Percentiles rank a stretch among this genome's conserved stretches.
Conservation (phyloP, 2,888 invertebrate species). For the Stenotaenia linearis region DNA sequence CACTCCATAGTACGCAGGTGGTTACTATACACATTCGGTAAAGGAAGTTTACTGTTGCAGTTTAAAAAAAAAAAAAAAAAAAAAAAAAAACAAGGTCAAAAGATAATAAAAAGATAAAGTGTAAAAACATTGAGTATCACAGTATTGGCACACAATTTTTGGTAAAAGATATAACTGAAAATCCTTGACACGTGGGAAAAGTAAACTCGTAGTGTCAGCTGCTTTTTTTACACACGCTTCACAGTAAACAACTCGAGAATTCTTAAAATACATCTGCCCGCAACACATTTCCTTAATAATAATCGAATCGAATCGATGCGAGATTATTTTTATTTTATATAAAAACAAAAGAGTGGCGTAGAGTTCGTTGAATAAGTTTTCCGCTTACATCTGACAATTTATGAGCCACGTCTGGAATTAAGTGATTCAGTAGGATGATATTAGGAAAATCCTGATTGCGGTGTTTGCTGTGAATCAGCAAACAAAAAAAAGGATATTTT, state of each 20-base stretch:
- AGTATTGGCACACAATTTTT: not conserved
- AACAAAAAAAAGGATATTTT: too few relatives aligned
- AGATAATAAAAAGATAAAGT: not conserved
- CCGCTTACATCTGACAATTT: not conserved
- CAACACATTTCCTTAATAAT: not conserved
- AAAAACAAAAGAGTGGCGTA: not conserved
- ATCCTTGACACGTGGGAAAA: conserved; percentile 3
- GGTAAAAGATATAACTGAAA: conserved; percentile 10
- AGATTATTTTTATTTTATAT: not conserved
- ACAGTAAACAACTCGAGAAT: not conserved
- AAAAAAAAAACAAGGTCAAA: not conserved
- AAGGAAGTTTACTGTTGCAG: not conserved
- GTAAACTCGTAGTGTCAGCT: not conserved
- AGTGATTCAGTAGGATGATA: not conserved
- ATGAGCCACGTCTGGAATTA: not conserved
- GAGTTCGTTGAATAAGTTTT: not conserved
- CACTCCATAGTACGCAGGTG: not conserved
- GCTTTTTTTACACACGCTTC: not conserved
- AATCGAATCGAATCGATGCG: not conserved
- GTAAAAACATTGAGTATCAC: not conserved
- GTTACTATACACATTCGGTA: not conserved
- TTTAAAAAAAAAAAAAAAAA: too few relatives aligned
- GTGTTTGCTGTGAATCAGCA: not conserved
- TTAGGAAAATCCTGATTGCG: not conserved
- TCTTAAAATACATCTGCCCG: not conserved